phyloP scores from a whole-genome alignment of 1,140 invertebrate species.

The Zophobas atratus region DNA sequence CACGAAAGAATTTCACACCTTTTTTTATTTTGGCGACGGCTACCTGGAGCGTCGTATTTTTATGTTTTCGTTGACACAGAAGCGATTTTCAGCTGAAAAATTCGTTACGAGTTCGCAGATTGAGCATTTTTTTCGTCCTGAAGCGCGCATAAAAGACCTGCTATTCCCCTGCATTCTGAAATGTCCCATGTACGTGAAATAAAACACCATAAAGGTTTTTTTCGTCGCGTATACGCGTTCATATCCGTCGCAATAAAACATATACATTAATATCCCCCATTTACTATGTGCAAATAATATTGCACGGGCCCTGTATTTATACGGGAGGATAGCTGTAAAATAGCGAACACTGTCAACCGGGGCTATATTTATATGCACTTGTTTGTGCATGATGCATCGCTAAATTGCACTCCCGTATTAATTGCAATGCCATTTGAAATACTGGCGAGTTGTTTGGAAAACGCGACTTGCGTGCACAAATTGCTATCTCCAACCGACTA shows the following conservation, averaged over 20 bases:
- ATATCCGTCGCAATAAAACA: constrained; percentile 42
- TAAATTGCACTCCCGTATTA: constrained; percentile 37
- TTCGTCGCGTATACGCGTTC: constrained; percentile 28
- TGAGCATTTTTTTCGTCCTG: constrained; percentile 29
- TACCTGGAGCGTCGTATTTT: constrained; percentile 41
- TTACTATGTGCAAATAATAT: constrained; percentile 43
- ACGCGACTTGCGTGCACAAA: background rate
- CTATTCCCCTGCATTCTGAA: constrained; percentile 21
- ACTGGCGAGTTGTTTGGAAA: background rate
- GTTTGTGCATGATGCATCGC: constrained; percentile 34
- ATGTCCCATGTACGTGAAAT: constrained; percentile 35
- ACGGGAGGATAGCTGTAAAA: constrained; percentile 37
- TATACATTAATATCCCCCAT: constrained; percentile 43
- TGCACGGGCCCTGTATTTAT: constrained; percentile 38
- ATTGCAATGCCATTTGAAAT: constrained; percentile 33
- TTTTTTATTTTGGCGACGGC: constrained; percentile 30
- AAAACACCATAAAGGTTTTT: constrained; percentile 40
- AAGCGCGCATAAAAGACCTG: constrained; percentile 7
- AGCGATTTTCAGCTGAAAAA: constrained; percentile 38
- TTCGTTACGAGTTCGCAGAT: constrained; percentile 9
- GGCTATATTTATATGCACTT: constrained; percentile 33
- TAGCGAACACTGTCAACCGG: constrained; percentile 32
- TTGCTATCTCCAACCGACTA: no score
- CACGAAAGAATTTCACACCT: constrained; percentile 41
- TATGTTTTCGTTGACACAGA: constrained; percentile 36